phyloP scores from a whole-genome alignment of 2,113 vertebrate species.

The Ranitomeya imitator region DNA sequence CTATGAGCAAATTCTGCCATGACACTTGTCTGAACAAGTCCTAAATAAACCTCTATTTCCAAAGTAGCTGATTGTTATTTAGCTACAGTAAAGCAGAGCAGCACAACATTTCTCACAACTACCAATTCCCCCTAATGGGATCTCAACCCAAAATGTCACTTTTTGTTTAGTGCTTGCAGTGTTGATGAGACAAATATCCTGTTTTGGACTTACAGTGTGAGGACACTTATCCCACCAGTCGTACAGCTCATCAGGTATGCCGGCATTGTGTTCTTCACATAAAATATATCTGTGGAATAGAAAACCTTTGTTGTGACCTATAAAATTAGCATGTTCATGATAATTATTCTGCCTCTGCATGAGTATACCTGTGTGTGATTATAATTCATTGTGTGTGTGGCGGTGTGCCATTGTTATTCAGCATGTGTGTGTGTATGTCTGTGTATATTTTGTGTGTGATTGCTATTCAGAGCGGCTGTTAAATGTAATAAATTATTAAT shows the following conservation, averaged over 20 bases:
- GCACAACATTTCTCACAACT: conserved; percentile 4
- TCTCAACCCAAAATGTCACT: conserved; percentile 20
- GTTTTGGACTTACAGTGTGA: background rate
- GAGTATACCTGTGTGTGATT: conserved; percentile 34
- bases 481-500: conserved; percentile 60
- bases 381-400: conserved; percentile 44
- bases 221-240: background rate
- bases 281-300: background rate
- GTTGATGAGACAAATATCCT: conserved; percentile 16
- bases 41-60: conserved; percentile 5
- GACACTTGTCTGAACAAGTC: background rate
- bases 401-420: conserved; percentile 48
- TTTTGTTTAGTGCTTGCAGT: conserved; percentile 10
- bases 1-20: background rate
- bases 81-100: conserved; percentile 4
- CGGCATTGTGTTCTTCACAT: background rate
- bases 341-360: conserved; percentile 17
- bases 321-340: conserved; percentile 26
- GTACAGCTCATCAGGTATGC: background rate
- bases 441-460: conserved; percentile 52
- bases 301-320: conserved; percentile 4
- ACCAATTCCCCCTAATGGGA: conserved; percentile 27
- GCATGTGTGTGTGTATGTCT: conserved; percentile 46
- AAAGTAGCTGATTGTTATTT: conserved; percentile 13
- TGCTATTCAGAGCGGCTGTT: conserved; percentile 53